Evolutionary conservation across 1,140 invertebrate species (phyloP).

Genomic region (Cydia strobilella): DNA sequence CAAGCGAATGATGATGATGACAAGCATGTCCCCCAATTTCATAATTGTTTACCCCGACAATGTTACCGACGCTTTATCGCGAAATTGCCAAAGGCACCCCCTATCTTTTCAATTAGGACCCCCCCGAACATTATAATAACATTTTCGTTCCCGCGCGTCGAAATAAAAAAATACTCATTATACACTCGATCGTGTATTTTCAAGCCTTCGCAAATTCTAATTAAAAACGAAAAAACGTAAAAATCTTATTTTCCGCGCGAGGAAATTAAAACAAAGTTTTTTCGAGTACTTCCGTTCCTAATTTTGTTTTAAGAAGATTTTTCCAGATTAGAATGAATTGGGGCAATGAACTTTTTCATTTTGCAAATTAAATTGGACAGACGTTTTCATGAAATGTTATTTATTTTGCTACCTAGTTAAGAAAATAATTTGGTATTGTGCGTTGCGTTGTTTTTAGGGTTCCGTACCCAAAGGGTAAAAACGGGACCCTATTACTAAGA

Average conservation of each 20-base stretch:
- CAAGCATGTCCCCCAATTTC: conserved; percentile 10
- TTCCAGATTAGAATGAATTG: conserved; percentile 44
- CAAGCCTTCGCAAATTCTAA: conserved; percentile 44
- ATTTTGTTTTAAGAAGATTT: conserved; percentile 49
- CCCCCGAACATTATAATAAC: conserved; percentile 19
- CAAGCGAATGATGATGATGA: too few relatives aligned
- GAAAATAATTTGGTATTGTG: neutral
- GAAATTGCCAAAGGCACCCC: conserved; percentile 15
- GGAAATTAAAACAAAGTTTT: conserved; percentile 50
- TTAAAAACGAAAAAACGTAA: conserved; percentile 45
- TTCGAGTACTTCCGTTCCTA: conserved; percentile 35
- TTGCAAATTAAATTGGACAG: conserved; percentile 44
- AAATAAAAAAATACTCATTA: conserved; percentile 43
- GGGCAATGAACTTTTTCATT: conserved; percentile 38
- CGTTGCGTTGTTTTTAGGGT: neutral
- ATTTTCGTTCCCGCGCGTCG: neutral
- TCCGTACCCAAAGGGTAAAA: too few relatives aligned
- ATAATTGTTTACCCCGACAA: conserved; percentile 8
- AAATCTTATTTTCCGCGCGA: conserved; percentile 41
- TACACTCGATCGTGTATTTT: conserved; percentile 44
- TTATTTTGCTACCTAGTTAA: neutral
- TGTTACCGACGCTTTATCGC: conserved; percentile 9
- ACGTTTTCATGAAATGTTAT: conserved; percentile 31
- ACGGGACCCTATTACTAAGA: too few relatives aligned
- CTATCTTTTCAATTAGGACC: conserved; percentile 24